These are phyloP conservation scores for Umimayanthus chanpuru DNA, from an alignment of 92 coral and sea anemone genomes.

Conservation along the genomic window DNA sequence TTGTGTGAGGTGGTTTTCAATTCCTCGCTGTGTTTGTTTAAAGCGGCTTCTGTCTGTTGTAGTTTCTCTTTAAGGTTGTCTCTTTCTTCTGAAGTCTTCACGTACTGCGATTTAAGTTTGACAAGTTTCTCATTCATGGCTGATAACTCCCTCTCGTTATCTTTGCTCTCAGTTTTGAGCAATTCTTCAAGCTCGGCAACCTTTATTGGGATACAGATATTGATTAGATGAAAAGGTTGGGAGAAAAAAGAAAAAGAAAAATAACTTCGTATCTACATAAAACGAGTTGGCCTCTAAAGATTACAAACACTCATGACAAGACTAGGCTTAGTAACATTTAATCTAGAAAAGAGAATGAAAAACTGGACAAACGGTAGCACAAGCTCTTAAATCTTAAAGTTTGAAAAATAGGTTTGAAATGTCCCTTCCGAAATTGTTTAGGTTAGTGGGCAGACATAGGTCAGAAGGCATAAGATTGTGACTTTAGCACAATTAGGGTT, in stretches of 20 bases:
- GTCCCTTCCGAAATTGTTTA: too few species aligned
- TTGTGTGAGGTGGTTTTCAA: slow-evolving; percentile 55
- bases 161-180: slow-evolving; percentile 64
- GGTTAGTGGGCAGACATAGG: too few species aligned
- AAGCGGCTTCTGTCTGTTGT: slow-evolving; percentile 53
- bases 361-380: too few species aligned
- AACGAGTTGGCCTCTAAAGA: neutral
- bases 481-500: too few species aligned
- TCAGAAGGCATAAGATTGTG: too few species aligned
- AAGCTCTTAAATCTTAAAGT: too few species aligned
- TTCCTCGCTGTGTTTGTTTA: slow-evolving; percentile 57
- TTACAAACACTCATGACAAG: neutral
- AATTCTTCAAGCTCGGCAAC: slow-evolving; percentile 69
- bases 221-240: neutral
- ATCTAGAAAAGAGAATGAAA: too few species aligned
- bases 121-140: slow-evolving; percentile 68
- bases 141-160: slow-evolving; percentile 68
- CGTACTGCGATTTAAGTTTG: slow-evolving; percentile 56
- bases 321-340: neutral
- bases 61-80: slow-evolving; percentile 55
- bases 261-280: neutral
- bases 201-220: neutral
- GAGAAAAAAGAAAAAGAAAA: too few species aligned
- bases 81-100: slow-evolving; percentile 52
- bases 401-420: too few species aligned